Conservation (phyloP, 1,140 invertebrate species). For the Ips nitidus region DNA sequence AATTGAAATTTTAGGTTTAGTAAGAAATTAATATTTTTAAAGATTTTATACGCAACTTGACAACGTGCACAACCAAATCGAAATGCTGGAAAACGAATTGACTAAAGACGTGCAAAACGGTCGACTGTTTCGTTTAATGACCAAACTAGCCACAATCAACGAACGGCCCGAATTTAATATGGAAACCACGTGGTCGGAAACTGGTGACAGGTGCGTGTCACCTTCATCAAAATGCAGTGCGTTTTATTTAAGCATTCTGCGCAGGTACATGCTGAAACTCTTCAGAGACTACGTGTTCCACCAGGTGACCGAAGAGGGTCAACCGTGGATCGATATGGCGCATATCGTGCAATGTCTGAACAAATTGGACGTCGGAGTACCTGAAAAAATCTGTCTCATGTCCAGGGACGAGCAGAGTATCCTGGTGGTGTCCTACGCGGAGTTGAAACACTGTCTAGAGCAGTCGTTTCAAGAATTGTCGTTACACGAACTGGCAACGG, state of each 20-base stretch:
- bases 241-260: neutral
- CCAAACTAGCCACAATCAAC: slow-evolving; percentile 89
- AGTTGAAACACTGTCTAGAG: slow-evolving; percentile 93
- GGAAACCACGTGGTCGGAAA: slow-evolving; percentile 95
- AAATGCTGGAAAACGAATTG: slow-evolving; percentile 88
- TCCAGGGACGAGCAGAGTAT: slow-evolving; percentile 95
- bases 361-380: slow-evolving; percentile 86
- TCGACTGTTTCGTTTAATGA: slow-evolving; percentile 83
- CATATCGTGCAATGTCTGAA: slow-evolving; percentile 94
- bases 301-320: slow-evolving; percentile 85
- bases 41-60: slow-evolving; percentile 93
- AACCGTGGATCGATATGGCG: slow-evolving; percentile 94
- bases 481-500: slow-evolving; percentile 32
- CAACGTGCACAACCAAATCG: slow-evolving; percentile 80
- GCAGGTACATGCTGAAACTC: slow-evolving; percentile 89
- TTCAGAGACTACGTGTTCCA: slow-evolving; percentile 98
- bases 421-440: slow-evolving; percentile 90
- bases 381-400: slow-evolving; percentile 92
- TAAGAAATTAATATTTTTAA: slow-evolving; percentile 32
- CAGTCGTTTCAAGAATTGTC: slow-evolving; percentile 79
- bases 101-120: slow-evolving; percentile 95
- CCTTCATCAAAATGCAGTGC: neutral
- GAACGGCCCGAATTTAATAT: slow-evolving; percentile 92
- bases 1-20: neutral
- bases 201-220: slow-evolving; percentile 64